Base-by-base conservation (phyloP, 2,888 invertebrate species). In the Lycocerus yunnanus region DNA sequence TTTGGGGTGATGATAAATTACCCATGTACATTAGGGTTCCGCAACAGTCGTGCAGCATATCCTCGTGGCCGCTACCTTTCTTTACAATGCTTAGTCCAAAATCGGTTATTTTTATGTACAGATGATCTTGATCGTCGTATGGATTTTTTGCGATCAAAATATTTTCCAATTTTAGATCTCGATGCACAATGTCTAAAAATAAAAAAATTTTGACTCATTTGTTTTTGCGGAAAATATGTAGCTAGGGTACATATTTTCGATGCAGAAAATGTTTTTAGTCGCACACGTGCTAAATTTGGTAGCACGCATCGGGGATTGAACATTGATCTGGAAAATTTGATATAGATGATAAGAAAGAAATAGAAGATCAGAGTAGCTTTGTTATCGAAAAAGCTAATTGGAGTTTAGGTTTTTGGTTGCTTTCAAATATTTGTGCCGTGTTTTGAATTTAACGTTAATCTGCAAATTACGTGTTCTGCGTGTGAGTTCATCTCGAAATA, bases 11-110 rank as follows among this genome's bases (percentile, higher is more conserved):
- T 14, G 5, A 18, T 58, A 20, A 15, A 20, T n/a, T 80, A 90
- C 90, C 87, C 89, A 91, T 90, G 81, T 90, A 90, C 61, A 86
- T 83, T 4, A 89, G 85, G 1, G 91, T 90, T 14, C 91, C 91
- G 83, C 90, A 90, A 80, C 87, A 88, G 73, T 90, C 89, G 76
- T 87, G 88, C 83, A 90, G 84, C 89, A 90, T 89, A 77, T 88
- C 87, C 72, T 89, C 88, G 78, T 88, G 86, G 11, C 88, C 88
- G 58, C 85, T 85, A 3, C 89, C 89, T 27, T 84, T 85, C 82
- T 89, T 89, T 58, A 89, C 87, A 58, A 88, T 88, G 76, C 90
- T 89, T 76, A 91, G 83, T 14, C 91, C 90, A 83, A 91, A 91
- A 84, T 91, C 91, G 58, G 89, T 88, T 65, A 91, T 85, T 87